Percentiles rank a stretch among this genome's conserved stretches.
These are phyloP conservation scores for Aporrectodea caliginosa DNA, from an alignment of 1,140 invertebrate species.

Conservation along the genomic window DNA sequence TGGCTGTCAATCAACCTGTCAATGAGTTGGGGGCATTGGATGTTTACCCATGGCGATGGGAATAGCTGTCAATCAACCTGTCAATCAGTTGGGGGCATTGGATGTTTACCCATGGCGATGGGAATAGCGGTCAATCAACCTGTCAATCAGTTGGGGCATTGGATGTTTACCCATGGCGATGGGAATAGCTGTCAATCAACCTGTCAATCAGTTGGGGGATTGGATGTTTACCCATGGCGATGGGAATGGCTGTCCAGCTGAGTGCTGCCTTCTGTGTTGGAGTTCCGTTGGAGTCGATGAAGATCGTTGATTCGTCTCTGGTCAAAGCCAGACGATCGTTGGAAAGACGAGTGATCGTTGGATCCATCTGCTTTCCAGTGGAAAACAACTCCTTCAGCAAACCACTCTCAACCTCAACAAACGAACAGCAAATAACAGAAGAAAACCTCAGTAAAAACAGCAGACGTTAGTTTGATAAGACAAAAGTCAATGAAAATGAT, in stretches of 20 bases:
- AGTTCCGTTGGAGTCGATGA: slow-evolving; percentile 71
- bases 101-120: slow-evolving; percentile 63
- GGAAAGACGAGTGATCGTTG: slow-evolving; percentile 71
- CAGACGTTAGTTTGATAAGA: too few species aligned
- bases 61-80: slow-evolving; percentile 62
- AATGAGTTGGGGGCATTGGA: neutral
- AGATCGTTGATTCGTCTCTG: slow-evolving; percentile 76
- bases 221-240: slow-evolving; percentile 63
- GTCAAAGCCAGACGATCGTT: slow-evolving; percentile 72
- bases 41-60: slow-evolving; percentile 67
- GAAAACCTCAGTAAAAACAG: neutral
- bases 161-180: slow-evolving; percentile 29
- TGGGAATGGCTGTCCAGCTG: slow-evolving; percentile 78
- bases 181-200: slow-evolving; percentile 3
- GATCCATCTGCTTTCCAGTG: slow-evolving; percentile 75
- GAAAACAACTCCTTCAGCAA: slow-evolving; percentile 74
- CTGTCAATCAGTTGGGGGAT: neutral
- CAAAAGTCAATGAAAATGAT: too few species aligned
- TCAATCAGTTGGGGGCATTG: neutral
- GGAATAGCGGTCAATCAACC: slow-evolving; percentile 66
- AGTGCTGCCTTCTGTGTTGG: slow-evolving; percentile 67
- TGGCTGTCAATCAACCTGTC: slow-evolving; percentile 61
- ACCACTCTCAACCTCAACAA: neutral
- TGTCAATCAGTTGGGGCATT: neutral
- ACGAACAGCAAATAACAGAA: neutral